A percentile compares a stretch with the other conserved stretches of the same genome.
These are phyloP conservation scores for Aethes cnicana DNA, from an alignment of 2,888 invertebrate species.

Conservation along the genomic window DNA sequence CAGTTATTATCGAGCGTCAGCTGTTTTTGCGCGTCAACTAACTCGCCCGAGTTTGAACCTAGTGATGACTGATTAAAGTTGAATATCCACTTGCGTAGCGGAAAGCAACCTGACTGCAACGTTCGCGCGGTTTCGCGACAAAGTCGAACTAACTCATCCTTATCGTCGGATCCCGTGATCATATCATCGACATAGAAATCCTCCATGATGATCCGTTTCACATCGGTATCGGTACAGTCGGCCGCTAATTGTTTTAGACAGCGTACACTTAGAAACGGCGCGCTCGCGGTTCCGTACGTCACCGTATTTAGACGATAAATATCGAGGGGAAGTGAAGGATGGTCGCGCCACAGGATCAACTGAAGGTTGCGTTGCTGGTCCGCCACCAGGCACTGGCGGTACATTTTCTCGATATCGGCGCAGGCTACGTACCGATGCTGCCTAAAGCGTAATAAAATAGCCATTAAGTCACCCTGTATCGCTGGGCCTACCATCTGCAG, in stretches of 20 bases:
- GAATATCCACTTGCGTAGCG: conserved; percentile 5
- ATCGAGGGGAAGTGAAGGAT: conserved; percentile 27
- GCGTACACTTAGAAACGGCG: conserved; percentile 37
- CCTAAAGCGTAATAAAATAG: background rate
- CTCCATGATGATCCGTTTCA: conserved; percentile 33
- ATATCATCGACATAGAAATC: conserved; percentile 41
- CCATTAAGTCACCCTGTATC: background rate
- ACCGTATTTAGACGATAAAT: conserved; percentile 36
- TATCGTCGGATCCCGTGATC: conserved; percentile 12
- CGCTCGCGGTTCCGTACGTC: conserved; percentile 40
- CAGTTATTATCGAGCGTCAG: background rate
- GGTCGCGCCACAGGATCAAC: conserved; percentile 37
- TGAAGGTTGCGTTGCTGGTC: conserved; percentile 33
- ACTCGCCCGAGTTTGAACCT: background rate
- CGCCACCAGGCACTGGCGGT: conserved; percentile 34
- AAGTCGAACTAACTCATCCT: background rate
- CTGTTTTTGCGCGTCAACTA: no score
- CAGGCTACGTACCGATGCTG: background rate
- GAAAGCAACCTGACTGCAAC: conserved; percentile 4
- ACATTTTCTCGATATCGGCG: conserved; percentile 35
- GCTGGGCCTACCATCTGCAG: conserved; percentile 1
- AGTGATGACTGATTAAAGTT: no score
- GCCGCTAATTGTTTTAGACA: conserved; percentile 37
- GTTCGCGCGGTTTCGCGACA: background rate
- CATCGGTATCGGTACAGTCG: conserved; percentile 30